Conservation (phyloP, 2,113 vertebrate species). For the Dipodomys spectabilis region DNA sequence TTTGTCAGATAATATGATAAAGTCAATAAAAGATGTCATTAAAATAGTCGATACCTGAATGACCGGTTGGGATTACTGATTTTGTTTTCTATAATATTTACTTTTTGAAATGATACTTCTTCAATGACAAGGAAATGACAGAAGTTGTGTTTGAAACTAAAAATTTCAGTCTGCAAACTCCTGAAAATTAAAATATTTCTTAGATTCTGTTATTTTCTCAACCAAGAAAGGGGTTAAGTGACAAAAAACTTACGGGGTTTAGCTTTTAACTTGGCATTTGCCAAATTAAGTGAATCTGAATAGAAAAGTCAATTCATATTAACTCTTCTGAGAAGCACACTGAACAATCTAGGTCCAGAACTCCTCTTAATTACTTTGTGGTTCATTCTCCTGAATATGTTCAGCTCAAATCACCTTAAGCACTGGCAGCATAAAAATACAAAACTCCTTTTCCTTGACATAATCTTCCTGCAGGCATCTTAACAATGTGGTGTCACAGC, state of each 20-base stretch:
- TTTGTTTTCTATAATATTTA: conserved; percentile 16
- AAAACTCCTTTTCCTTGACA: neutral
- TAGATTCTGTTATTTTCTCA: neutral
- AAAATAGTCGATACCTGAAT: neutral
- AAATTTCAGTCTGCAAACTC: neutral
- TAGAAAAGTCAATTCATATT: conserved; percentile 37
- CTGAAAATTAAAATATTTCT: conserved; percentile 7
- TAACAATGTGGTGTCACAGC: neutral
- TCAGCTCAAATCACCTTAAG: neutral
- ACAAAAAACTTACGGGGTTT: conserved; percentile 19
- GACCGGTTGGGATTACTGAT: neutral
- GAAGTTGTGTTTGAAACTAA: neutral
- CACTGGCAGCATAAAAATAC: neutral
- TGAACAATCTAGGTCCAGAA: conserved; percentile 48
- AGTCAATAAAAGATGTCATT: neutral
- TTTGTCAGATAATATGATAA: neutral
- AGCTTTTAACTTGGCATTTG: neutral
- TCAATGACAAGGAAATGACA: neutral
- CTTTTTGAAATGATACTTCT: conserved; percentile 6
- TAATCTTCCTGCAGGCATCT: conserved; percentile 54
- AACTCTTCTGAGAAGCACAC: conserved; percentile 47
- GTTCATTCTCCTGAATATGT: conserved; percentile 27
- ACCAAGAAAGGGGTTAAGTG: neutral
- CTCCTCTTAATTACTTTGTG: conserved; percentile 51
- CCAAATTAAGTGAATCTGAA: conserved; percentile 49